Evolutionary conservation across 2,797 vertebrate genomes (phyloP).

Genomic region (Phataginus tricuspis): DNA sequence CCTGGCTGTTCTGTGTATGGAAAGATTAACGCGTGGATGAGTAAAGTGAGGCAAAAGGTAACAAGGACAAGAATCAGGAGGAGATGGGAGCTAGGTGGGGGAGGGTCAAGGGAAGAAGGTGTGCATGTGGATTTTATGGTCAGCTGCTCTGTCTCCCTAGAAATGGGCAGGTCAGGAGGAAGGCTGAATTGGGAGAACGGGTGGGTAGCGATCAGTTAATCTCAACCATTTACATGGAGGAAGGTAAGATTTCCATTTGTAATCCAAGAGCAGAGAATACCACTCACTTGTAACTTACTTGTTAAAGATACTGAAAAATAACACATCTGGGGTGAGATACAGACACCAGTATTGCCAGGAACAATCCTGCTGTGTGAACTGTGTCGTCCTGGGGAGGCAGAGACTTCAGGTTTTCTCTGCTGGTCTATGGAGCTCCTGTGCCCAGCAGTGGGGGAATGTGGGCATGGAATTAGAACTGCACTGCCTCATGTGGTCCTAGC

Average conservation of each 20-base stretch:
- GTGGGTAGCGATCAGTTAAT: no score
- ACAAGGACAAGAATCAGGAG: not conserved
- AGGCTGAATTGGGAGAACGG: not conserved
- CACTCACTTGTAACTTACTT: not conserved
- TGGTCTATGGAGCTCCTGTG: fast-evolving
- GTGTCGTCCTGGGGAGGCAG: not conserved
- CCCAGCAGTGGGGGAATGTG: not conserved
- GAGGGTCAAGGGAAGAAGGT: not conserved
- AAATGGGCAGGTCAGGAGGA: not conserved
- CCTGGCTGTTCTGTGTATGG: fast-evolving
- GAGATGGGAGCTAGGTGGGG: fast-evolving
- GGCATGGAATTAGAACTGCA: fast-evolving
- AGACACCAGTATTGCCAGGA: not conserved
- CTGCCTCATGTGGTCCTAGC: not conserved
- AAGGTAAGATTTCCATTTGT: not conserved
- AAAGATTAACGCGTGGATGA: not conserved
- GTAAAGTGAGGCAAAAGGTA: not conserved
- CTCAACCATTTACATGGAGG: not conserved
- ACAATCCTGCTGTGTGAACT: not conserved
- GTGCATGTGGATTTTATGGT: not conserved
- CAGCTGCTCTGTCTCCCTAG: not conserved
- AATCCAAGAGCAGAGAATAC: not conserved
- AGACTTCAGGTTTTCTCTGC: not conserved
- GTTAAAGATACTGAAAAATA: not conserved
- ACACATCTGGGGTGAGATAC: not conserved